These are phyloP conservation scores for Metopia argyrocephala DNA, from an alignment of 2,888 invertebrate genomes.

Conservation along the genomic window DNA sequence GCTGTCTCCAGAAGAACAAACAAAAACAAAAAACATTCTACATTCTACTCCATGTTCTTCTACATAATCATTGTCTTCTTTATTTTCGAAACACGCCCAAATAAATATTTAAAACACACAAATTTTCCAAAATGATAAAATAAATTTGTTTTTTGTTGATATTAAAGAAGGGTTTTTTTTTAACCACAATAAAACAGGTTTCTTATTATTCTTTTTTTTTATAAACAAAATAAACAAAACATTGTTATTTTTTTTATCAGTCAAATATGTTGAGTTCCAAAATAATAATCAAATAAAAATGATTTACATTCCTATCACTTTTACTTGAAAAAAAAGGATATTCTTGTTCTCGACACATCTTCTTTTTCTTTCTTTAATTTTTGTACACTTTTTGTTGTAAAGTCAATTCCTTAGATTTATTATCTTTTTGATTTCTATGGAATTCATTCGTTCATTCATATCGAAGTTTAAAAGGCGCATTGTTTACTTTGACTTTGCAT, in stretches of 20 bases:
- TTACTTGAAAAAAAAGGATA: conserved; percentile 52
- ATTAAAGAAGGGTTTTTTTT: conserved; percentile 5
- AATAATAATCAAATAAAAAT: conserved; percentile 36
- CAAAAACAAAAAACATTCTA: conserved; percentile 32
- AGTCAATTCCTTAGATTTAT: conserved; percentile 56
- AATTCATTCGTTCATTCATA: conserved; percentile 52
- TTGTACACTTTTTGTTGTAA: conserved; percentile 32
- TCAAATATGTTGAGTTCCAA: conserved; percentile 15
- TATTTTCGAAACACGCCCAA: conserved; percentile 58
- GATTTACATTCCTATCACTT: conserved; percentile 64
- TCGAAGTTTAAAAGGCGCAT: conserved; percentile 1
- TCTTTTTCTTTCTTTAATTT: background rate
- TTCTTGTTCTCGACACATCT: conserved; percentile 8
- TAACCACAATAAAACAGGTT: conserved; percentile 39
- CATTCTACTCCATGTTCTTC: conserved; percentile 54
- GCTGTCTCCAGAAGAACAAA: conserved; percentile 38
- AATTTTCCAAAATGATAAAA: conserved; percentile 33
- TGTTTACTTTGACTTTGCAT: conserved; percentile 20
- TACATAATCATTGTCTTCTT: conserved; percentile 1
- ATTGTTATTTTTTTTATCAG: conserved; percentile 25
- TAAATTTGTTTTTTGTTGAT: conserved; percentile 39
- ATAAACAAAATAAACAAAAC: background rate
- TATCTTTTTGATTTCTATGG: conserved; percentile 53
- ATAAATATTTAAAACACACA: conserved; percentile 42
- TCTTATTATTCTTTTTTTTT: conserved; percentile 12